Evolutionary conservation across 1,140 invertebrate species (phyloP).

Genomic region (Scaptomyza graminum): DNA sequence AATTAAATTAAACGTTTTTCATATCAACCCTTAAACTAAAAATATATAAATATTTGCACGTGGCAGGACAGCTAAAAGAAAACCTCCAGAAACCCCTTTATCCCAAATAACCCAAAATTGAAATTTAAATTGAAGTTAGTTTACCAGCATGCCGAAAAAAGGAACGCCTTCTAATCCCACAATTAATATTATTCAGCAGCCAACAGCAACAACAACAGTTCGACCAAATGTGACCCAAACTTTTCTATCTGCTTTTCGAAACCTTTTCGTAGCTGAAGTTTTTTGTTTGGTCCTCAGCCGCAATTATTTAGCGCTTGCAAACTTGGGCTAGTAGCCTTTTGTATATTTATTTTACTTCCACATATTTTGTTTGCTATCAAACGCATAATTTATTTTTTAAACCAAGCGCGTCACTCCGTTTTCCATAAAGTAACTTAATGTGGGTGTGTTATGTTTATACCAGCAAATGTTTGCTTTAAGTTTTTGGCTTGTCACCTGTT

Average conservation of each 20-base stretch:
- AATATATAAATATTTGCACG: constrained; percentile 66
- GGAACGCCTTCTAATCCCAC: constrained; percentile 77
- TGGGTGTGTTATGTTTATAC: neutral
- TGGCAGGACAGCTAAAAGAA: constrained; percentile 19
- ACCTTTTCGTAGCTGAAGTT: constrained; percentile 76
- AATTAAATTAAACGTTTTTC: constrained; percentile 80
- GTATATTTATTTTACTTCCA: constrained; percentile 18
- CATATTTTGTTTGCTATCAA: constrained; percentile 45
- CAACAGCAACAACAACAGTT: constrained; percentile 14
- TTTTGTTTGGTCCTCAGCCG: constrained; percentile 29
- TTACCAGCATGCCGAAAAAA: constrained; percentile 36
- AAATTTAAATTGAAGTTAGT: constrained; percentile 81
- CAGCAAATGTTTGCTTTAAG: constrained; percentile 48
- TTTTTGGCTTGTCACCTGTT: constrained; percentile 67
- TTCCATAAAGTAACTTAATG: constrained; percentile 43
- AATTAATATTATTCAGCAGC: constrained; percentile 76
- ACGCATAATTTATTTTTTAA: constrained; percentile 71
- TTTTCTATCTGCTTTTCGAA: constrained; percentile 35
- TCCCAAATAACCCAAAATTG: constrained; percentile 54
- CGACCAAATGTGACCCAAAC: constrained; percentile 63
- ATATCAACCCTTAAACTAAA: constrained; percentile 26
- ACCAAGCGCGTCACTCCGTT: constrained; percentile 32
- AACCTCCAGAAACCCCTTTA: neutral
- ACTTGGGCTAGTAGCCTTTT: neutral
- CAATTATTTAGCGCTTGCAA: constrained; percentile 69